Evolutionary conservation across 2,888 invertebrate species (phyloP), one percentile per base, ranked within the genome.

Genomic region (Agrochola litura): DNA sequence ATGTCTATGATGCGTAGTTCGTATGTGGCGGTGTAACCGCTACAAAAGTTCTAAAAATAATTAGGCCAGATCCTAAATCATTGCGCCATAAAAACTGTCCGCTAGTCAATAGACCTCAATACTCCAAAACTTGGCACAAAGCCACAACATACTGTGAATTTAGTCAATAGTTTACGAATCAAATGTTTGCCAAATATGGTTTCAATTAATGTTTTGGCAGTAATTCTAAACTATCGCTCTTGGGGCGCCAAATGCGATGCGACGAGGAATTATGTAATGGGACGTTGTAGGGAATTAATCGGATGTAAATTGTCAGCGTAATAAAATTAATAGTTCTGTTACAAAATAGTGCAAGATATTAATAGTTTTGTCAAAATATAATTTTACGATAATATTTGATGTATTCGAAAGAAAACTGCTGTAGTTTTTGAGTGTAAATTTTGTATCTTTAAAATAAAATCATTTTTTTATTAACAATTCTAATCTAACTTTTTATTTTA

Each of bases 181-280:
- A 74, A 71, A 84, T 63, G 84, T 61, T 69, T 82, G 82, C 82
- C 82, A 82, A 84, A 84, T 84, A 80, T 46, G 61, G 84, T 80
- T 84, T 84, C 82, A 82, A 82, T 82, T 82, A 80, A 84, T 82
- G 81, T 82, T 80, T 67, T 84, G 84, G 82, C 81, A 74, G 54
- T 77, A 52, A 82, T 82, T 72, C 81, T 77, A 80, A 80, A 65
- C 82, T 76, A 64, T 80, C 30, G 79, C 56, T 60, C 14, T 46
- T 12, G 54, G 19, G 54, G 25, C 61, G 66, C 83, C 83, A 81
- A 81, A 70, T 77, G 60, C 65, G 46, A 83, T 54, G 30, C 56
- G 14, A 77, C n/a, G 22, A 49, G 64, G 41, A 77, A 14, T 82
- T 54, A 77, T 65, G 30, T 43, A 30, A 77, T n/a, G 22, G 30